Base-by-base conservation (phyloP, 2,888 invertebrate genomes). In the Colostygia pectinataria region DNA sequence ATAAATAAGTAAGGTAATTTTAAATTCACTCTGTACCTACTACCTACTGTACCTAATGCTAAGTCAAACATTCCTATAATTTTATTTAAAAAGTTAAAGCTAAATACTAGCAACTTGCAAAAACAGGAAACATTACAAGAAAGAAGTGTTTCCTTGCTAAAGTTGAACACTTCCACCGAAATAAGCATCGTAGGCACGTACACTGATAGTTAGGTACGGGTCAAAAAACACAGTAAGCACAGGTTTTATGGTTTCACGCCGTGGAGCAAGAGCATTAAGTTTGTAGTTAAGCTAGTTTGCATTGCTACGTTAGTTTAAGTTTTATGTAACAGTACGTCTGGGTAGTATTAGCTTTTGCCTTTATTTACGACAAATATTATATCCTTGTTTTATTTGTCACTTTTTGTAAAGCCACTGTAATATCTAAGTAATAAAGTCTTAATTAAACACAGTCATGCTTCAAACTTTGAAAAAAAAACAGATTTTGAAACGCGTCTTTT, bases 121-220 rank as follows among this genome's bases (percentile, higher is more conserved):
- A 39, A 50, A 53, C 53, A 43, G 49, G 47, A 56, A 53, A 45
- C 8, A 48, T 59, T 48, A 47, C 28, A 36, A 46, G 20, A 44
- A 47, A 52, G 36, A 41, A 57, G 44, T 39, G 43, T 47, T 53
- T 54, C 42, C 57, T 50, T 24, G 23, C 53, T 36, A 51, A 55
- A 46, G 48, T 49, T 52, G 24, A 42, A 44, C 13, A 24, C 29
- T 46, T 31, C 34, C 29, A 47, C 46, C 5, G 34, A 33, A 49
- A 49, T 45, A 46, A 47, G 42, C 45, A 9, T 25, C 29, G 37
- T 29, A 25, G 27, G 44, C 59, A 56, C 59, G 55, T 53, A 55
- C 38, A 18, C 39, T 36, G 32, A 46, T 36, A 42, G 39, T 13
- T 23, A 42, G 39, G 10, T 23, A 37, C 37, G 40, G 52, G 53